phyloP scores from a whole-genome alignment of 2,888 invertebrate species.

The Sphaerophoria rueppellii region DNA sequence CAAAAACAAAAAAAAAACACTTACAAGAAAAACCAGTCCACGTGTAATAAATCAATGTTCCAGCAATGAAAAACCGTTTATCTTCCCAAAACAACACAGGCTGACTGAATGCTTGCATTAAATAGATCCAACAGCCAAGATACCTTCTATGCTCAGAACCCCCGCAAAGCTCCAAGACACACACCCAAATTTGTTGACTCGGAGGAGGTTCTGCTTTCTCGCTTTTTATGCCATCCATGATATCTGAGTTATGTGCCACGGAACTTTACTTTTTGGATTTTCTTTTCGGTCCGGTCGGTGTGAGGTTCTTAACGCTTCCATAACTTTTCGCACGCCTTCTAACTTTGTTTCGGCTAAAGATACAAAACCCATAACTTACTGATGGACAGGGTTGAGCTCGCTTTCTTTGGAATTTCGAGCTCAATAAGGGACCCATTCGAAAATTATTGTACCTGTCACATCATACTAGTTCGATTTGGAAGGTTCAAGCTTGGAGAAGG shows the following conservation, averaged over 20 bases:
- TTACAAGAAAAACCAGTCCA: conserved; percentile 5
- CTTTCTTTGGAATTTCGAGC: neutral
- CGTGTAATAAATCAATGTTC: conserved; percentile 63
- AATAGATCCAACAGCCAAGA: conserved; percentile 44
- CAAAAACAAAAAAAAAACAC: neutral
- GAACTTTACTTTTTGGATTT: conserved; percentile 9
- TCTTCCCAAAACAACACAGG: conserved; percentile 61
- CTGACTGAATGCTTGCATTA: conserved; percentile 64
- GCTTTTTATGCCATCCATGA: conserved; percentile 30
- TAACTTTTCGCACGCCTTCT: conserved; percentile 40
- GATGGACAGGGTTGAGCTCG: neutral
- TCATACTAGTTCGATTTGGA: conserved; percentile 23
- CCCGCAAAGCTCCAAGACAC: neutral
- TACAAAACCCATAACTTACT: conserved; percentile 53
- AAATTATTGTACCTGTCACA: conserved; percentile 55
- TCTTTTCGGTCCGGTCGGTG: conserved; percentile 7
- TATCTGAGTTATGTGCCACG: conserved; percentile 35
- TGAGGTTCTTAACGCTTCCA: conserved; percentile 19
- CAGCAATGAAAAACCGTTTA: conserved; percentile 52
- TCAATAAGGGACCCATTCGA: conserved; percentile 42
- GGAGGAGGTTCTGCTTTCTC: conserved; percentile 24
- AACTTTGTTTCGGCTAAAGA: conserved; percentile 50
- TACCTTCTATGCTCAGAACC: conserved; percentile 4
- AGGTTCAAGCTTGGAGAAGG: conserved; percentile 36
- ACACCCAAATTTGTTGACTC: neutral